Percentiles rank a stretch among this genome's conserved stretches.
Evolutionary conservation across 2,797 vertebrate genomes (phyloP).

Genomic region (Choloepus didactylus): DNA sequence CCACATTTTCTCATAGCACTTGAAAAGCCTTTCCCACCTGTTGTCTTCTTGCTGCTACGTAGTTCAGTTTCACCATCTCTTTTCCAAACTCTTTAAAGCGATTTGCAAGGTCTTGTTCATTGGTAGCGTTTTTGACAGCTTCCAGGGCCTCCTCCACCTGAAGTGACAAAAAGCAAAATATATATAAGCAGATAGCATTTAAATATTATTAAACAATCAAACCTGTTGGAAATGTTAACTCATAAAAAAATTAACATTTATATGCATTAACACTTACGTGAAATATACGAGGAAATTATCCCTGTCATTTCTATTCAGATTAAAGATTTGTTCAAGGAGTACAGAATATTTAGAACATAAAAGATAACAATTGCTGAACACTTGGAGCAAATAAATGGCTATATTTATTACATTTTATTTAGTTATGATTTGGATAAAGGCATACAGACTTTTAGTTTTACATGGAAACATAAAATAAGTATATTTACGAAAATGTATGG

Average conservation of each 20-base stretch:
- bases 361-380: neutral
- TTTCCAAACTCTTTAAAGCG: conserved; percentile 99
- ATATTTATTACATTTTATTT: neutral
- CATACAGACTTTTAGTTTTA: neutral
- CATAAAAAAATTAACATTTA: neutral
- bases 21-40: conserved; percentile 90
- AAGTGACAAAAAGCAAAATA: neutral
- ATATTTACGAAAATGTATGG: neutral
- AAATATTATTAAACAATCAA: neutral
- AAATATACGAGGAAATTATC: neutral
- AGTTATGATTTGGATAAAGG: neutral
- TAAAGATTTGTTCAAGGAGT: neutral
- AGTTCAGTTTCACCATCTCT: conserved; percentile 99
- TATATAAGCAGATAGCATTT: conserved; percentile 47
- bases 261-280: neutral
- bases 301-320: neutral
- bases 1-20: neutral
- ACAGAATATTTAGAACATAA: neutral
- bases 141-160: conserved; percentile 98
- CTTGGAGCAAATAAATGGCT: neutral
- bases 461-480: neutral
- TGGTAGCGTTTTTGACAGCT: conserved; percentile 97
- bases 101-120: conserved; percentile 98
- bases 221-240: neutral
- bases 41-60: conserved; percentile 97